A percentile compares a stretch with the other conserved stretches of the same genome.
Conservation (phyloP, 1,140 invertebrate genomes). For the Macrobrachium nipponense region DNA sequence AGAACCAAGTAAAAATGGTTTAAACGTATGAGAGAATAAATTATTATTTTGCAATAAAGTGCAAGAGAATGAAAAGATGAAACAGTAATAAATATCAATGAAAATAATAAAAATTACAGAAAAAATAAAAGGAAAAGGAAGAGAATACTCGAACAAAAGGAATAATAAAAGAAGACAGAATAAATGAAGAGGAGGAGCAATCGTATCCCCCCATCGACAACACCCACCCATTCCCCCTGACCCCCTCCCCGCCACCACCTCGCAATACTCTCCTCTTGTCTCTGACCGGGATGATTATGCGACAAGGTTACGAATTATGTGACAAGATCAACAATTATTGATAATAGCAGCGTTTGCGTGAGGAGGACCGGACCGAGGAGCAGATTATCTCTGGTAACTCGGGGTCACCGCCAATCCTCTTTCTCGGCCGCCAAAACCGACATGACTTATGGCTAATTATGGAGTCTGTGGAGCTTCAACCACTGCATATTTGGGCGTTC, state of each 20-base stretch:
- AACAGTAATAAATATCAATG: not conserved
- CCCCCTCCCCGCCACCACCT: not conserved
- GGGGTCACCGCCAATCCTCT: too few species aligned
- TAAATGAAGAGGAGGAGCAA: not conserved
- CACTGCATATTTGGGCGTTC: too few species aligned
- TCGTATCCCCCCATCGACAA: not conserved
- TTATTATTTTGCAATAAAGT: not conserved
- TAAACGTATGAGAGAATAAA: not conserved
- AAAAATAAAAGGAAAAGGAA: not conserved
- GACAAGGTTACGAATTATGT: conserved; percentile 16
- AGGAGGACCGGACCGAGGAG: too few species aligned
- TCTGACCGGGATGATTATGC: not conserved
- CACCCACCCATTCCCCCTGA: not conserved
- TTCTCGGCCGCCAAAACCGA: too few species aligned
- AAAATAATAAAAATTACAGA: not conserved
- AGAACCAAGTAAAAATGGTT: not conserved
- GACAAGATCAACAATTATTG: conserved; percentile 30
- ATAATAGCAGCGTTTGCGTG: conserved; percentile 6
- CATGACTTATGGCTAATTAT: too few species aligned
- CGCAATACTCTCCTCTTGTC: not conserved
- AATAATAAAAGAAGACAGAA: not conserved
- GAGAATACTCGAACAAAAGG: not conserved
- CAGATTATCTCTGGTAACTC: too few species aligned
- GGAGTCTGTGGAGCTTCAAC: too few species aligned
- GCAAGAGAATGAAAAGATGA: not conserved